Evolutionary conservation across 2,888 invertebrate genomes (phyloP).

Genomic region (Mermis nigrescens): DNA sequence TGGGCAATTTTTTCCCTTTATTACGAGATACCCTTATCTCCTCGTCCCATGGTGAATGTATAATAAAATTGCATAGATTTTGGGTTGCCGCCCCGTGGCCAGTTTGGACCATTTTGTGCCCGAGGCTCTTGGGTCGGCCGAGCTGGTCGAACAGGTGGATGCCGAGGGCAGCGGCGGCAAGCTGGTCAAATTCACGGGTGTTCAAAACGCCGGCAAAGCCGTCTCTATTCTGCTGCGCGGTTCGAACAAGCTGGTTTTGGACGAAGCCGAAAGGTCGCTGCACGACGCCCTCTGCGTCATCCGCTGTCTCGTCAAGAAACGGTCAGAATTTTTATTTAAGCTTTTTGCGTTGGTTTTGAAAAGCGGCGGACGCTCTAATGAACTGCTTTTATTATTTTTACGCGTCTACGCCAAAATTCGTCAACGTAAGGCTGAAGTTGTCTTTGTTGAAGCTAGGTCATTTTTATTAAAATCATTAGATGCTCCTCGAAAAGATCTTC

Average conservation of each 20-base stretch:
- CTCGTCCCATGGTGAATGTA: too few relatives aligned
- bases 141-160: slow-evolving; percentile 76
- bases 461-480: too few relatives aligned
- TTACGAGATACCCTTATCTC: neutral
- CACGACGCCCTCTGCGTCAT: slow-evolving; percentile 82
- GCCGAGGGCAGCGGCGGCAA: slow-evolving; percentile 55
- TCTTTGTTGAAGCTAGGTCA: too few relatives aligned
- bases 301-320: slow-evolving; percentile 81
- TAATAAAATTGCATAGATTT: slow-evolving; percentile 41
- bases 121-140: slow-evolving; percentile 74
- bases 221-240: slow-evolving; percentile 77
- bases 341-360: too few relatives aligned
- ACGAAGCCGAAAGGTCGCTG: slow-evolving; percentile 69
- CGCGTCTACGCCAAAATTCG: too few relatives aligned
- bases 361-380: too few relatives aligned
- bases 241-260: slow-evolving; percentile 66
- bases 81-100: slow-evolving; percentile 83
- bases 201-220: slow-evolving; percentile 65
- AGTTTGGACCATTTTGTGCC: slow-evolving; percentile 90
- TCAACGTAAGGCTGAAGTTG: too few relatives aligned
- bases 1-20: neutral
- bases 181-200: slow-evolving; percentile 76
- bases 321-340: slow-evolving; percentile 33
- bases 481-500: too few relatives aligned
- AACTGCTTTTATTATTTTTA: too few relatives aligned